phyloP scores from a whole-genome alignment of 2,888 invertebrate genomes.

The Drosophila subsilvestris region DNA sequence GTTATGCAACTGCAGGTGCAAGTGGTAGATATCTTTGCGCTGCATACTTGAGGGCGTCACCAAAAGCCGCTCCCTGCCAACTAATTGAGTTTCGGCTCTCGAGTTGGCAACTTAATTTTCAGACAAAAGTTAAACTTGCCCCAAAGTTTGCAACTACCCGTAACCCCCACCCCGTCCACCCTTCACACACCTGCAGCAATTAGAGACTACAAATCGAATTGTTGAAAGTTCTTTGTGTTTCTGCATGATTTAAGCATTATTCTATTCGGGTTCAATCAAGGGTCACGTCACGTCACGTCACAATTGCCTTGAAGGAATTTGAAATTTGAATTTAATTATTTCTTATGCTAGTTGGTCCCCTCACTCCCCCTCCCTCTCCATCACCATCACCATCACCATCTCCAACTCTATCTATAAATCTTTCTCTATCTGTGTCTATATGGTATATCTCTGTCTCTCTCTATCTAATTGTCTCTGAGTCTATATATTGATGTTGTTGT shows the following conservation, averaged over 20 bases:
- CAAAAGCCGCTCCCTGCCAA: conserved; percentile 22
- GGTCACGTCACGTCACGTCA: conserved; percentile 1
- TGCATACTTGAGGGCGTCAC: conserved; percentile 50
- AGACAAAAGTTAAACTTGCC: conserved; percentile 42
- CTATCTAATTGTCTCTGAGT: conserved; percentile 41
- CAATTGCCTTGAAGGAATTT: conserved; percentile 14
- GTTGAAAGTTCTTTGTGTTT: conserved; percentile 43
- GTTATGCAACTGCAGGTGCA: conserved; percentile 22
- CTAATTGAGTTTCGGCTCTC: conserved; percentile 57
- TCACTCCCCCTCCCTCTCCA: too few species aligned
- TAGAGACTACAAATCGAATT: conserved; percentile 35
- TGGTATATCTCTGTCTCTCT: conserved; percentile 46
- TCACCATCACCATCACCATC: conserved; percentile 26
- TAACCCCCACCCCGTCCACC: neutral
- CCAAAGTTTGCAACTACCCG: conserved; percentile 22
- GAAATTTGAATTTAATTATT: conserved; percentile 22
- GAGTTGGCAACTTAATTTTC: conserved; percentile 44
- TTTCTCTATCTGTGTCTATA: conserved; percentile 23
- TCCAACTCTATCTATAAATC: conserved; percentile 23
- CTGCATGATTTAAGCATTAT: conserved; percentile 45
- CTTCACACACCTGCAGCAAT: conserved; percentile 3
- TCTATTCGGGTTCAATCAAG: conserved; percentile 15
- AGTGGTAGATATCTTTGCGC: conserved; percentile 27
- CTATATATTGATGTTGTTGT: conserved; percentile 75
- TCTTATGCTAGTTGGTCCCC: conserved; percentile 41